Evolutionary conservation across 2,113 vertebrate species (phyloP).

Genomic region (Perca schrenkii): DNA sequence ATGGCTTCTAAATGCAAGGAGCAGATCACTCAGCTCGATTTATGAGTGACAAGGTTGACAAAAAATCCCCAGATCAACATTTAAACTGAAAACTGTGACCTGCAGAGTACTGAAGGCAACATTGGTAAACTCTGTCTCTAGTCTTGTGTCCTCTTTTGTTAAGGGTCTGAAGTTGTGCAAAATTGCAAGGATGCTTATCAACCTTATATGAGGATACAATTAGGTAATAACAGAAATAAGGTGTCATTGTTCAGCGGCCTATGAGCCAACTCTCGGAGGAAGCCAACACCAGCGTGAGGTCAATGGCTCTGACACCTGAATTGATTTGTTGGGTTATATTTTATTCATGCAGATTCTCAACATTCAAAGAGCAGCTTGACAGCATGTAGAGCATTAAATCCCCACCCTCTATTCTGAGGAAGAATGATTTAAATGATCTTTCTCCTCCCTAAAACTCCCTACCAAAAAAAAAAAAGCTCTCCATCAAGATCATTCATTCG

Average conservation of each 20-base stretch:
- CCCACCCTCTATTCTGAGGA: conserved; percentile 12
- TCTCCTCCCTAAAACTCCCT: not conserved
- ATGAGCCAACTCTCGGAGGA: conserved; percentile 19
- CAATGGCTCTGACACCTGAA: conserved; percentile 33
- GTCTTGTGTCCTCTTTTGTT: not conserved
- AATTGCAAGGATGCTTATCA: not conserved
- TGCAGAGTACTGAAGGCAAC: conserved; percentile 16
- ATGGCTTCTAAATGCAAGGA: conserved; percentile 24
- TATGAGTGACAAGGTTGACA: not conserved
- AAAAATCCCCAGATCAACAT: conserved; percentile 13
- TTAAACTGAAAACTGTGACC: conserved; percentile 19
- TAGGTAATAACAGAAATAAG: conserved; percentile 21
- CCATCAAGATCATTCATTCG: conserved; percentile 29
- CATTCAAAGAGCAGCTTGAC: conserved; percentile 3
- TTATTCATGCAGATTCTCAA: conserved; percentile 8
- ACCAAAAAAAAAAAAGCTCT: not conserved
- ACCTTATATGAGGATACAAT: conserved; percentile 7
- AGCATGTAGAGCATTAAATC: conserved; percentile 6
- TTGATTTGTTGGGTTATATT: conserved; percentile 35
- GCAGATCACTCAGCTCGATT: conserved; percentile 24
- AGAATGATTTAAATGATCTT: conserved; percentile 45
- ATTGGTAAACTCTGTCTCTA: conserved; percentile 21
- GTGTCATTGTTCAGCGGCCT: conserved; percentile 27
- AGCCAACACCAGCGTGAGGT: conserved; percentile 16
- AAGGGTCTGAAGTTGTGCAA: not conserved